Evolutionary conservation across 2,113 vertebrate species (phyloP).

Genomic region (Gallinago undulata): DNA sequence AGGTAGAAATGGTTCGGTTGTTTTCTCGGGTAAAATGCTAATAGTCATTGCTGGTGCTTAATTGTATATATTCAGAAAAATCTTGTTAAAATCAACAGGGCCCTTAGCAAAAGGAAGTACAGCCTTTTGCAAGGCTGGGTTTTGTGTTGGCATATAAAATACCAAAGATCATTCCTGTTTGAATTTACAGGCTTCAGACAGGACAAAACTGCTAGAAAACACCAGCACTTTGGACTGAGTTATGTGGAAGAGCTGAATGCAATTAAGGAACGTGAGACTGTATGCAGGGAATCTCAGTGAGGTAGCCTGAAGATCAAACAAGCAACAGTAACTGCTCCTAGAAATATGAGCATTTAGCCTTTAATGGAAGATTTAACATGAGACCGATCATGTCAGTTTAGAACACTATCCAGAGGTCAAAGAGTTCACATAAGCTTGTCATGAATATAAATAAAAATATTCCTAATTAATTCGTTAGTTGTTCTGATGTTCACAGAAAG

Average conservation of each 20-base stretch:
- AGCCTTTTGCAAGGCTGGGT: not conserved
- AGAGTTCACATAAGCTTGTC: not conserved
- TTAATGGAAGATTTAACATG: not conserved
- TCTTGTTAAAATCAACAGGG: not conserved
- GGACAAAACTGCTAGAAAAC: constrained; percentile 44
- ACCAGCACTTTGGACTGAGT: constrained; percentile 53
- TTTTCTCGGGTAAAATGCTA: not conserved
- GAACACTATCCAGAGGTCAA: not conserved
- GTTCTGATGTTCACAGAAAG: not conserved
- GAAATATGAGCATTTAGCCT: not conserved
- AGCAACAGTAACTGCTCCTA: not conserved
- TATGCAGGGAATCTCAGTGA: constrained; percentile 40
- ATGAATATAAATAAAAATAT: constrained; percentile 41
- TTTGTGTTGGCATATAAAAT: not conserved
- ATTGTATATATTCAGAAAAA: fast-evolving
- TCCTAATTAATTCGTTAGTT: constrained; percentile 4
- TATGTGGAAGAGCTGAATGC: constrained; percentile 55
- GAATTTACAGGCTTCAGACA: constrained; percentile 29
- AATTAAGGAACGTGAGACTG: constrained; percentile 57
- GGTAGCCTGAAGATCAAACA: constrained; percentile 59
- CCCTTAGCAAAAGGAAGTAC: not conserved
- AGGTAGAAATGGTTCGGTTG: not conserved
- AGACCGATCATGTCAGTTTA: not conserved
- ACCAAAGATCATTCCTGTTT: not conserved
- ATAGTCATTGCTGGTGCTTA: not conserved